Evolutionary conservation across 2,888 invertebrate genomes (phyloP).

Genomic region (Atrina japonica): DNA sequence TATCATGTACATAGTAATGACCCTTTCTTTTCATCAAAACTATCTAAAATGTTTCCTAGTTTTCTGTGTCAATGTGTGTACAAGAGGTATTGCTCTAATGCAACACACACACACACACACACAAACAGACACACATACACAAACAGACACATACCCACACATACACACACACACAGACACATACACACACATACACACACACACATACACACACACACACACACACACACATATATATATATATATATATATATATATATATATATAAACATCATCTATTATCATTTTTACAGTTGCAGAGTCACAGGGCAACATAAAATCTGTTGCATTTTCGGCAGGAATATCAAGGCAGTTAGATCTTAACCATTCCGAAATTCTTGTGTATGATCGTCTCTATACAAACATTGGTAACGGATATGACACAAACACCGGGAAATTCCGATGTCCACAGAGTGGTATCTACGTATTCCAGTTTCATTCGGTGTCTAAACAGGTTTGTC

Average conservation of each 20-base stretch:
- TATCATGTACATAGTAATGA: no score
- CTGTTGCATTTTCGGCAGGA: constrained; percentile 53
- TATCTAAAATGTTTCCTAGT: no score
- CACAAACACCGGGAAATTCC: constrained; percentile 50
- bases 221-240: no score
- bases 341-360: constrained; percentile 37
- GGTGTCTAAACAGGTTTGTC: constrained; percentile 56
- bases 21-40: no score
- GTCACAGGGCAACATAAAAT: constrained; percentile 3
- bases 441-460: constrained; percentile 51
- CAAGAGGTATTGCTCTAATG: no score
- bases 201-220: neutral
- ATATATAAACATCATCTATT: no score
- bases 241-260: neutral
- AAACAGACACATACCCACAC: neutral
- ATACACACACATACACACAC: no score
- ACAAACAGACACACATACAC: no score
- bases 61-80: no score
- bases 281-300: neutral
- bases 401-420: constrained; percentile 56
- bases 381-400: constrained; percentile 51
- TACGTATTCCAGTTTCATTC: constrained; percentile 62
- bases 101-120: no score
- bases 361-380: constrained; percentile 46
- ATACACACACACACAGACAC: no score